Conservation (phyloP, 1,140 invertebrate species). For the Zaprionus capensis region DNA sequence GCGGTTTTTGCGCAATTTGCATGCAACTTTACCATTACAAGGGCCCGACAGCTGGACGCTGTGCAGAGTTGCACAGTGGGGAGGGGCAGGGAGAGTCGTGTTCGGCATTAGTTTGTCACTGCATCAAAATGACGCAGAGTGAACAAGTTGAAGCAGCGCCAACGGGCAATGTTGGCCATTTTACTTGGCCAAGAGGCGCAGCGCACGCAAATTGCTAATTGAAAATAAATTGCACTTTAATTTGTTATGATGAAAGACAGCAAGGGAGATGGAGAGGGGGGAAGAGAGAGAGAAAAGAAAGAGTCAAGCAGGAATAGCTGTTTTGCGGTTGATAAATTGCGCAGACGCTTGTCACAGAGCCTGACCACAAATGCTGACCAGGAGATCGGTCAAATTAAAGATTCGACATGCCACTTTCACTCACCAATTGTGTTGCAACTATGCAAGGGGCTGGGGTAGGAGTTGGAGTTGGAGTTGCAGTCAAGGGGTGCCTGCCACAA, state of each 20-base stretch:
- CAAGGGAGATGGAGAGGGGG: neutral
- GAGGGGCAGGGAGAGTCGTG: neutral
- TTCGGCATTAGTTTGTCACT: conserved; percentile 54
- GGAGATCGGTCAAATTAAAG: conserved; percentile 62
- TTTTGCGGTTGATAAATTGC: conserved; percentile 69
- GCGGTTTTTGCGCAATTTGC: conserved; percentile 77
- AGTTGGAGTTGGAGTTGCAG: neutral
- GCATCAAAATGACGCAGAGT: conserved; percentile 44
- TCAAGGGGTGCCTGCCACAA: neutral
- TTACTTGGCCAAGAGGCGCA: conserved; percentile 38
- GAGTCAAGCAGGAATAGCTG: neutral
- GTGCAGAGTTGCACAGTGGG: conserved; percentile 2
- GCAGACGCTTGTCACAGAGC: conserved; percentile 66
- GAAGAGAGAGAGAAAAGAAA: neutral
- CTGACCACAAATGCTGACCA: conserved; percentile 64
- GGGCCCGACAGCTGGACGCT: conserved; percentile 41
- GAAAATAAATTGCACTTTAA: conserved; percentile 82
- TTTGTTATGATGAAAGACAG: conserved; percentile 62
- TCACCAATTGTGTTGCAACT: conserved; percentile 5
- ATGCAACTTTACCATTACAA: conserved; percentile 73
- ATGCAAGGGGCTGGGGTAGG: neutral
- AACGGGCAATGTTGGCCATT: conserved; percentile 47
- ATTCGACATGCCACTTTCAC: conserved; percentile 54
- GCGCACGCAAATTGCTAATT: conserved; percentile 78
- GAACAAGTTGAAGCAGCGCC: conserved; percentile 33